These are phyloP conservation scores for Enoplosus armatus DNA, from an alignment of 2,797 vertebrate species.

Conservation along the genomic window DNA sequence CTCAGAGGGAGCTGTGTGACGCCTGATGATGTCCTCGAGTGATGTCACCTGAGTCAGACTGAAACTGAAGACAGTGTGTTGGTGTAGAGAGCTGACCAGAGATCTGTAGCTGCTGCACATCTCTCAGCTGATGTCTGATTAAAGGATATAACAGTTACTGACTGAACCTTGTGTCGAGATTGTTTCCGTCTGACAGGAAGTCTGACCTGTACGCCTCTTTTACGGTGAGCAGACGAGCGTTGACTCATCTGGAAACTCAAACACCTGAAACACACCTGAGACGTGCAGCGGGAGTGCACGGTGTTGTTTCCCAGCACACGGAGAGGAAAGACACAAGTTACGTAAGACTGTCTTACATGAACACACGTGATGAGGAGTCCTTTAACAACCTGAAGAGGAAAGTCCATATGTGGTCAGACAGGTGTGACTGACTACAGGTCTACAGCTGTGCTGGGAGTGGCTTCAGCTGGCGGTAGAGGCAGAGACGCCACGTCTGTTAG, in stretches of 20 bases:
- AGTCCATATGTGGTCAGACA: slow-evolving; percentile 6
- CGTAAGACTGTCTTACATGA: background rate
- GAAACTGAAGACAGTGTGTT: no score
- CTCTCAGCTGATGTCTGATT: no score
- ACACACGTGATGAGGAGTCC: background rate
- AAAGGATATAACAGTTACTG: no score
- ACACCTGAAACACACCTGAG: background rate
- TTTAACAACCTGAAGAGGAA: slow-evolving; percentile 4
- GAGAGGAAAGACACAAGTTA: background rate
- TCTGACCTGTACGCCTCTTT: no score
- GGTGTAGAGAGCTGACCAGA: no score
- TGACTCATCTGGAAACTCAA: background rate
- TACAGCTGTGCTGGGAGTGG: background rate
- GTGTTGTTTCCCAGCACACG: background rate
- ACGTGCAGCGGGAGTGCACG: background rate
- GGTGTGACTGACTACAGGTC: background rate
- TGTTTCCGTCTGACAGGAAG: no score
- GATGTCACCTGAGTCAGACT: no score
- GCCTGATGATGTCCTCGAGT: no score
- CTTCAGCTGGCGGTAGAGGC: background rate
- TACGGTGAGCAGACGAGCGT: background rate
- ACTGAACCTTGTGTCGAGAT: no score
- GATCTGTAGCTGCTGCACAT: no score
- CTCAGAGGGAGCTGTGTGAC: no score
- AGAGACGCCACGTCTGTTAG: background rate